Evolutionary conservation across 2,113 vertebrate genomes (phyloP).

Genomic region (Myxocyprinus asiaticus): DNA sequence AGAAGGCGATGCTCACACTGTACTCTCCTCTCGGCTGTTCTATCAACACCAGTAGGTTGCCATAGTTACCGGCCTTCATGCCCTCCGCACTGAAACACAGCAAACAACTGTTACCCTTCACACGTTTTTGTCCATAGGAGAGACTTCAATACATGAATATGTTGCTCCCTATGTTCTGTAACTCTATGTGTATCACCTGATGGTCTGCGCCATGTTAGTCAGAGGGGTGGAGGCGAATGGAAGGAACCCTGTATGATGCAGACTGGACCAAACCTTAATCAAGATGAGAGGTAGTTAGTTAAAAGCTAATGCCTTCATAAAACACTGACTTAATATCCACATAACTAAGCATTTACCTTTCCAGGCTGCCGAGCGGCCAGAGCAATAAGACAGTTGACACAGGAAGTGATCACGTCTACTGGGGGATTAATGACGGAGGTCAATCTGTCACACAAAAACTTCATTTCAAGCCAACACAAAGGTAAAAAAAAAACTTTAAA

Average conservation of each 20-base stretch:
- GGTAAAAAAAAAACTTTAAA: background rate
- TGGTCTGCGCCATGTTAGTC: constrained; percentile 85
- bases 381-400: constrained; percentile 91
- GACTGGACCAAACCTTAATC: constrained; percentile 92
- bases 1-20: constrained; percentile 88
- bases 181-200: constrained; percentile 77
- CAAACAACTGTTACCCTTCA: background rate
- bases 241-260: constrained; percentile 94
- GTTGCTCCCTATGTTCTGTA: too few species aligned
- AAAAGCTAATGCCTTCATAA: too few species aligned
- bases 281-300: background rate
- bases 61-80: constrained; percentile 96
- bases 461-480: too few species aligned
- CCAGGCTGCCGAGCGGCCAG: constrained; percentile 90
- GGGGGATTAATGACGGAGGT: constrained; percentile 92
- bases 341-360: constrained; percentile 76
- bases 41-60: constrained; percentile 89
- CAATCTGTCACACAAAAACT: constrained; percentile 72
- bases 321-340: background rate
- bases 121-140: background rate
- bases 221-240: constrained; percentile 88
- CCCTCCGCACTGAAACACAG: constrained; percentile 84
- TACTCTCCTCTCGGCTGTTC: constrained; percentile 96
- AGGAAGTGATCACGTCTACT: constrained; percentile 93
- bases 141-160: background rate